Base-by-base conservation (phyloP, 2,113 vertebrate species). In the Geococcyx californianus region DNA sequence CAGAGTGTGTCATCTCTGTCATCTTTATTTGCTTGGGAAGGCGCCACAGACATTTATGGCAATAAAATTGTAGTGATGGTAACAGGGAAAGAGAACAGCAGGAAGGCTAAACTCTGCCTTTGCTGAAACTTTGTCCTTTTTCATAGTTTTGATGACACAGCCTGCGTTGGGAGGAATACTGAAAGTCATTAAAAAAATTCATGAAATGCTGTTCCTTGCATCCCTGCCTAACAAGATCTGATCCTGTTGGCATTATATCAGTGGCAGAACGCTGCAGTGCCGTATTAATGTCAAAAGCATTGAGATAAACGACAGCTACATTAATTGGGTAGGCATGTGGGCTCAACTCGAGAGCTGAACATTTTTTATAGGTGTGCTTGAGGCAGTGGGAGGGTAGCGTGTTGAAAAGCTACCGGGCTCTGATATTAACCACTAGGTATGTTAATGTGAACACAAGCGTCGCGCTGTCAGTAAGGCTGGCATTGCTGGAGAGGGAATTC, bases 271-370 rank as follows among this genome's bases (percentile, higher is more conserved):
- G 78, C 91, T 95, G 55, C 75, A 92, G 55, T 98, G 87, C 93
- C 95, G 89, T 96, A 94, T 97, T 95, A 87, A 91, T 97, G 98
- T 98, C 98, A 96, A 94, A 98, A 96, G 69, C 87, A 84, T 90
- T 91, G 95, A 91, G 96, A 97, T 94, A 96, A 98, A 96, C 97
- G 97, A 97, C 95, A 97, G 91, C 79, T 93, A 44, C 96, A 75
- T 97, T 97, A 97, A 95, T 93, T 96, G 94, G 72, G 64, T 79
- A 84, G 75, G 93, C 93, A 72, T 95, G 91, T 77, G 64, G 58
- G 68, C 84, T 93, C 89, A 55, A 64, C 92, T 96, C 84, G 96
- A 97, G 95, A 97, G 76, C 51, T 56, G 72, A 49, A 74, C 36
- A 59, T 97, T 97, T 98, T 94, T 98, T 98, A 93, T 98, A 97